These are phyloP conservation scores for Candoia aspera DNA, from an alignment of 2,113 vertebrate genomes.

Conservation along the genomic window DNA sequence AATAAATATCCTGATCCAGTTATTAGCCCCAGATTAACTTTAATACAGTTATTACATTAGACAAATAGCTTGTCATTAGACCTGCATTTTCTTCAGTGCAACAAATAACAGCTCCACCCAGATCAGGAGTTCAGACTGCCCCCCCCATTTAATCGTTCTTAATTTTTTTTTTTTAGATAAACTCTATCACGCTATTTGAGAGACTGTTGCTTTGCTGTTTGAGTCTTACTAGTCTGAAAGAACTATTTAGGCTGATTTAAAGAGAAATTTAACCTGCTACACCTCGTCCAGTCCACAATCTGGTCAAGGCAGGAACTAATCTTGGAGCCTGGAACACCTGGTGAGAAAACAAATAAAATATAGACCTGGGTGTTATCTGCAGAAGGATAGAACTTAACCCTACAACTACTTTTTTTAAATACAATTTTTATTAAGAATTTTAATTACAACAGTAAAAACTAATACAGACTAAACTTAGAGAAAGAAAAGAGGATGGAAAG, in stretches of 20 bases:
- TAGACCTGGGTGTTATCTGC: not conserved
- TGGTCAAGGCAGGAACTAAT: not conserved
- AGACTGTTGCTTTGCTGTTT: not conserved
- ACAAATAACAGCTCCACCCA: not conserved
- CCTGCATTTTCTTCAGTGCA: not conserved
- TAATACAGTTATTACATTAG: not conserved
- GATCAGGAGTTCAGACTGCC: not conserved
- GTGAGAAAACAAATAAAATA: not conserved
- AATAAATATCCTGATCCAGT: not conserved
- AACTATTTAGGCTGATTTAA: not conserved
- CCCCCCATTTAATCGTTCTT: not conserved
- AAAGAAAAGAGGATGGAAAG: too few species aligned
- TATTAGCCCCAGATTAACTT: not conserved
- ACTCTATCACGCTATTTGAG: not conserved
- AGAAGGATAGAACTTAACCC: too few species aligned
- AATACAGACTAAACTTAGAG: too few species aligned
- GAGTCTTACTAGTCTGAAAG: not conserved
- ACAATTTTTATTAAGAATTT: too few species aligned
- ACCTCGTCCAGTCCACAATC: not conserved
- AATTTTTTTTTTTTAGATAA: not conserved
- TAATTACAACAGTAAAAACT: too few species aligned
- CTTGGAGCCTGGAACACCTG: not conserved
- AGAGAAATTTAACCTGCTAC: not conserved
- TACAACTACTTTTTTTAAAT: too few species aligned
- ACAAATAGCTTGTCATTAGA: not conserved